A percentile compares a stretch with the other conserved stretches of the same genome.
Conservation (phyloP, 2,797 vertebrate species). For the Dipus sagitta region DNA sequence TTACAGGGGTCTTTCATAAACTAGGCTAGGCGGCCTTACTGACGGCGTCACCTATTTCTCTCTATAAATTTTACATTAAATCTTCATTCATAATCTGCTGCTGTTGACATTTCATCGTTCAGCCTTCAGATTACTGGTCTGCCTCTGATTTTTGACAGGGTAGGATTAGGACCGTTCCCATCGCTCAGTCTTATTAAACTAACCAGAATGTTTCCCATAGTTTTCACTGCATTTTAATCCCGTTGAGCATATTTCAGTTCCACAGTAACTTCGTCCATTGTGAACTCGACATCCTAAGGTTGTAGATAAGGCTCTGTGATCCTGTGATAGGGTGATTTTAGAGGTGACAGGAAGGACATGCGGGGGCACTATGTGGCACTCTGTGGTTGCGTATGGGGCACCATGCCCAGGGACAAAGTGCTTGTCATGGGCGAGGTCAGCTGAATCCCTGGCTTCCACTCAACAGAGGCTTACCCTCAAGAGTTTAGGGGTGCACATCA, state of each 20-base stretch:
- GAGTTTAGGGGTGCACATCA: too few relatives aligned
- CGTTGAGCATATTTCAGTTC: not conserved
- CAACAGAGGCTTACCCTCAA: too few relatives aligned
- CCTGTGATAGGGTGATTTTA: accelerated
- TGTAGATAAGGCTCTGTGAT: not conserved
- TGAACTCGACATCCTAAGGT: not conserved
- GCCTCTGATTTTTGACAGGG: not conserved
- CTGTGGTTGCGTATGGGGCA: accelerated
- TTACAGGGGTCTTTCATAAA: not conserved
- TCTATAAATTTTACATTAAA: not conserved
- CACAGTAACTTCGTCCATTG: not conserved
- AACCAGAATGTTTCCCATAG: not conserved
- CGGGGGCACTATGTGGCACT: accelerated
- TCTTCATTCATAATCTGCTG: not conserved
- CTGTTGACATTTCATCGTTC: accelerated
- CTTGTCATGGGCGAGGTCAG: not conserved
- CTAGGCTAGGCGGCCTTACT: too few relatives aligned
- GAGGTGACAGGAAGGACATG: not conserved
- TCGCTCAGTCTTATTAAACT: not conserved
- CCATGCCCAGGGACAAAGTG: not conserved
- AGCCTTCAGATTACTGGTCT: accelerated
- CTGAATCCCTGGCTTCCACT: not conserved
- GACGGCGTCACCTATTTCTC: too few relatives aligned
- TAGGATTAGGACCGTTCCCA: accelerated
- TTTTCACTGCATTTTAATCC: not conserved